Evolutionary conservation across 2,888 invertebrate species (phyloP).

Genomic region (Athrips mouffetella): DNA sequence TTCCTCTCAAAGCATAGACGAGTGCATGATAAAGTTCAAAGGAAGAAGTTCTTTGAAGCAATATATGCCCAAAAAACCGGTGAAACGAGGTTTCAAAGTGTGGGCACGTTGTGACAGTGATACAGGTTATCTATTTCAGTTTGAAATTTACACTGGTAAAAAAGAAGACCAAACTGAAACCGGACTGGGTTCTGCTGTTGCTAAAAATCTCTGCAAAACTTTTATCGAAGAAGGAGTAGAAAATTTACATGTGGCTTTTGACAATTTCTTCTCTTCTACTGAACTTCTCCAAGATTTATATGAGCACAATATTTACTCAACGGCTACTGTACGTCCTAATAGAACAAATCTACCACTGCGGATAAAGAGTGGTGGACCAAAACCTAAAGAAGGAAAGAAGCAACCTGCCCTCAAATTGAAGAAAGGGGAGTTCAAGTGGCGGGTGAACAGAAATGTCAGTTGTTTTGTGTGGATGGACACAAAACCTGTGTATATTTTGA

Average conservation of each 20-base stretch:
- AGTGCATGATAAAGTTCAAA: conserved; percentile 25
- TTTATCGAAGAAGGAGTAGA: too few species aligned
- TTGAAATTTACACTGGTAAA: conserved; percentile 26
- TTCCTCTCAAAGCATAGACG: conserved; percentile 18
- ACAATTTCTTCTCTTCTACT: conserved; percentile 28
- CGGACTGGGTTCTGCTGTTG: background rate
- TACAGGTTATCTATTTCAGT: conserved; percentile 24
- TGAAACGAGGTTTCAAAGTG: conserved; percentile 31
- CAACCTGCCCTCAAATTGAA: too few species aligned
- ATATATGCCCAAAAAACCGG: conserved; percentile 32
- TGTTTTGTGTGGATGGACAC: conserved; percentile 20
- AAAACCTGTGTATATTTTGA: conserved; percentile 19
- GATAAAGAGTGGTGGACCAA: conserved; percentile 19
- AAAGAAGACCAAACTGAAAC: background rate
- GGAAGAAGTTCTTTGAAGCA: conserved; percentile 29
- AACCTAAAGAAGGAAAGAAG: conserved; percentile 18
- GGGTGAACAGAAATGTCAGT: conserved; percentile 19
- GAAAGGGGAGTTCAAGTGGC: conserved; percentile 20
- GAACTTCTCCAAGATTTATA: conserved; percentile 25
- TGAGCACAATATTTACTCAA: conserved; percentile 23
- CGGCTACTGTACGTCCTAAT: conserved; percentile 21
- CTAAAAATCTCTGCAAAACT: too few species aligned
- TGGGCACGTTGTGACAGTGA: conserved; percentile 29
- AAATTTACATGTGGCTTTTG: conserved; percentile 27
- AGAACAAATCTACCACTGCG: conserved; percentile 27